Percentiles rank a stretch among this genome's conserved stretches.
Conservation (phyloP, 2,113 vertebrate genomes). For the Laterallus jamaicensis region DNA sequence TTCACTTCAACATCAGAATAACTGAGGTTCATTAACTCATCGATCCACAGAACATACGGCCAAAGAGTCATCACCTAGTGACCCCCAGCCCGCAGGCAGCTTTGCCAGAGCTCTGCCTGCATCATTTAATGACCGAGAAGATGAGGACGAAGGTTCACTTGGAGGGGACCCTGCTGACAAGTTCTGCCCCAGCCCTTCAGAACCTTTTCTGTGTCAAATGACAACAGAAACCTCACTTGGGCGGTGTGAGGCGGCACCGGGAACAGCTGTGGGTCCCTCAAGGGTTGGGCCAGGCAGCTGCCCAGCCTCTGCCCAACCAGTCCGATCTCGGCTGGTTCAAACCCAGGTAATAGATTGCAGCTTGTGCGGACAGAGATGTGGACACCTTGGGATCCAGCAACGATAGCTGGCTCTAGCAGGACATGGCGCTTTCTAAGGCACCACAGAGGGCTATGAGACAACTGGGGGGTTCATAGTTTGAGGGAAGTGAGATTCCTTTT, state of each 20-base stretch:
- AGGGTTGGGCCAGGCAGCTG: rapidly evolving
- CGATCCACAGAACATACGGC: neutral
- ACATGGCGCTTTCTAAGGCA: neutral
- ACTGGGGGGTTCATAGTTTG: rapidly evolving
- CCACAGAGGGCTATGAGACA: neutral
- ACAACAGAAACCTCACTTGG: neutral
- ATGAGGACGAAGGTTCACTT: neutral
- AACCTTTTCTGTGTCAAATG: neutral
- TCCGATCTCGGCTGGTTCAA: neutral
- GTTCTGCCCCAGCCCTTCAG: neutral
- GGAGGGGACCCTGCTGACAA: neutral
- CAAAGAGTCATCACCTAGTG: neutral
- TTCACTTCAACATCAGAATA: neutral
- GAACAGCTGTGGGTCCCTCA: neutral
- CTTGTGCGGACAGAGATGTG: neutral
- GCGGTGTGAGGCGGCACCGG: rapidly evolving
- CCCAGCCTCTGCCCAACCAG: neutral
- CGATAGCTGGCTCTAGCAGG: neutral
- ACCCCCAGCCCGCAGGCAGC: neutral
- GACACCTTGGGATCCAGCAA: neutral
- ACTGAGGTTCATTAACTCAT: neutral
- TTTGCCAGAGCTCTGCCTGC: neutral
- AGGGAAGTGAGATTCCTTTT: neutral
- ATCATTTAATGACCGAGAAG: neutral
- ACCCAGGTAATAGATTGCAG: neutral